Percentiles rank a stretch among this genome's conserved stretches.
Evolutionary conservation across 2,797 vertebrate genomes (phyloP).

Genomic region (Bovichtus variegatus): DNA sequence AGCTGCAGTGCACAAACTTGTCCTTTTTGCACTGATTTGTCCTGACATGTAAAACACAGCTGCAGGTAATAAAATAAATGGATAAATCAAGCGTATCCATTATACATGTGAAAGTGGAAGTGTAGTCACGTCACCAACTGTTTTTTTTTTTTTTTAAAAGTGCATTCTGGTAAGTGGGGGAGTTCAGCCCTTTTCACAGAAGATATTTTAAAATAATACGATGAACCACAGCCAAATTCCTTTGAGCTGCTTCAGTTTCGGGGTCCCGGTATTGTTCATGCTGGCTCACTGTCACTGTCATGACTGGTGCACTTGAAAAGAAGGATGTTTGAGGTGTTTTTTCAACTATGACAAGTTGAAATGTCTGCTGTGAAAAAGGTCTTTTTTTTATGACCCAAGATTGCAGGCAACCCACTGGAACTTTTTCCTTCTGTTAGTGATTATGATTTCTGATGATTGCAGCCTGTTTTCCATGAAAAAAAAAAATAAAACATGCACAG

Average conservation of each 20-base stretch:
- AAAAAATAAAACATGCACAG: neutral
- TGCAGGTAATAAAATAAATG: neutral
- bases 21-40: neutral
- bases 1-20: neutral
- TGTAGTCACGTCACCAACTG: neutral
- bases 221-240: neutral
- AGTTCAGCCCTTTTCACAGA: neutral
- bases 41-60: conserved; percentile 5
- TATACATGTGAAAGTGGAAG: neutral
- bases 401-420: neutral
- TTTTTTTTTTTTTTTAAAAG: neutral
- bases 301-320: neutral
- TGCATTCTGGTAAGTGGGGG: conserved; percentile 2
- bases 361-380: neutral
- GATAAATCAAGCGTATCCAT: conserved; percentile 12
- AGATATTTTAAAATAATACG: neutral
- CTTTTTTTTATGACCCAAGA: neutral
- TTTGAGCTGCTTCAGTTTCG: conserved; percentile 2
- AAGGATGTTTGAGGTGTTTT: neutral
- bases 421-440: conserved; percentile 14
- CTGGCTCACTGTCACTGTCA: neutral
- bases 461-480: conserved; percentile 5
- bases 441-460: neutral
- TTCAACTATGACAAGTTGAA: neutral
- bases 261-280: neutral